Evolutionary conservation across 2,888 invertebrate genomes (phyloP).

Genomic region (Synergus itoensis): DNA sequence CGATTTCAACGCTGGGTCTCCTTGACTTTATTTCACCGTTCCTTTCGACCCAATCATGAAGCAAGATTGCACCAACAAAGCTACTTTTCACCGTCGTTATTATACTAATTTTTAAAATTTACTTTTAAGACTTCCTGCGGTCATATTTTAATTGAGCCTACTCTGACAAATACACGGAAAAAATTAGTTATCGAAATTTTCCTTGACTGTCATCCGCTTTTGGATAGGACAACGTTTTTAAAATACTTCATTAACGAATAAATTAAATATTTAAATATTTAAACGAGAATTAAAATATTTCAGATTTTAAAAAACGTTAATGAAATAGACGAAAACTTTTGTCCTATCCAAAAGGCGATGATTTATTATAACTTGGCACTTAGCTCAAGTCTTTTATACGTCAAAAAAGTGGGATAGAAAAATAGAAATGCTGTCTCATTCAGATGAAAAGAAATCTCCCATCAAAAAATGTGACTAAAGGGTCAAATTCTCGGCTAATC

Average conservation of each 20-base stretch:
- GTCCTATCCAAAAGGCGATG: not conserved
- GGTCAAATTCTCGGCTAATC: not conserved
- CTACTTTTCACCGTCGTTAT: conserved; percentile 14
- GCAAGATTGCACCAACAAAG: conserved; percentile 38
- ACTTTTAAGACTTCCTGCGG: not conserved
- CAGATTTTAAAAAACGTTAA: too few species aligned
- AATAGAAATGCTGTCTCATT: not conserved
- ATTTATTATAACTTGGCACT: not conserved
- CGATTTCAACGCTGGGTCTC: conserved; percentile 36
- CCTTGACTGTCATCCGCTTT: too few species aligned
- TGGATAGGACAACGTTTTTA: too few species aligned
- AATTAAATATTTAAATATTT: too few species aligned
- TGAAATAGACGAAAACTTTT: too few species aligned
- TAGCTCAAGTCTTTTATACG: not conserved
- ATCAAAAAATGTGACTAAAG: not conserved
- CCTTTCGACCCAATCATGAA: conserved; percentile 24
- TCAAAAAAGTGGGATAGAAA: not conserved
- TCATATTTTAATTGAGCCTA: not conserved
- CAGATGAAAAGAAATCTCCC: not conserved
- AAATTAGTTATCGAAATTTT: too few species aligned
- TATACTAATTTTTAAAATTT: conserved; percentile 14
- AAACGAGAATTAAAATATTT: too few species aligned
- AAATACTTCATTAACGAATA: too few species aligned
- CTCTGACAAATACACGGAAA: too few species aligned
- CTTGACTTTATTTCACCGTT: conserved; percentile 29